Conservation (phyloP, 2,113 vertebrate genomes). For the Dolichallabes microphthalmus region DNA sequence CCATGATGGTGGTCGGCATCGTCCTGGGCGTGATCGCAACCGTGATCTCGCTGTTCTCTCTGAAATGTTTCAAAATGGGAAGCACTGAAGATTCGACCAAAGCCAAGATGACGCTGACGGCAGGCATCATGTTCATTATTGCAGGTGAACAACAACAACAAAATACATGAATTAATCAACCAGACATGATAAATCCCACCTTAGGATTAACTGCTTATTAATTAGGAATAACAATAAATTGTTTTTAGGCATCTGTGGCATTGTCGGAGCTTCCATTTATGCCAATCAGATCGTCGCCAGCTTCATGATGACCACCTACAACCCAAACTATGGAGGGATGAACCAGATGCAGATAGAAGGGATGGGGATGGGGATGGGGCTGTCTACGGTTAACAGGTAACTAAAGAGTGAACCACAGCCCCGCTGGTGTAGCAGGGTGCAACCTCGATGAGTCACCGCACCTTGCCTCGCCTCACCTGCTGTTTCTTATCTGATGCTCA, state of each 20-base stretch:
- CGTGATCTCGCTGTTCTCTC: slow-evolving; percentile 79
- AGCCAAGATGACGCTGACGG: slow-evolving; percentile 87
- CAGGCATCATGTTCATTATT: slow-evolving; percentile 83
- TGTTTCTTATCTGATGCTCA: slow-evolving; percentile 57
- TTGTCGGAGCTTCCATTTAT: slow-evolving; percentile 86
- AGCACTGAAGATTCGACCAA: slow-evolving; percentile 79
- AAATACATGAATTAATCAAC: not conserved
- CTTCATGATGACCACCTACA: slow-evolving; percentile 77
- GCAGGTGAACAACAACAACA: slow-evolving; percentile 70
- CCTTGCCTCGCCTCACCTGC: not conserved
- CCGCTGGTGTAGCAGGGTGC: not conserved
- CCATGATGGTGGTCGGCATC: slow-evolving; percentile 85
- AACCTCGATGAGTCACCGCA: slow-evolving; percentile 7
- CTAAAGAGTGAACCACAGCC: not conserved
- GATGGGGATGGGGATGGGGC: slow-evolving; percentile 25
- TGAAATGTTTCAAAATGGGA: slow-evolving; percentile 83
- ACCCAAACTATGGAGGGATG: slow-evolving; percentile 46
- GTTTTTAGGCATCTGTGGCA: slow-evolving; percentile 80
- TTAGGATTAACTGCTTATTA: no score
- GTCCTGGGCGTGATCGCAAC: slow-evolving; percentile 77
- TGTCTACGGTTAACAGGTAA: slow-evolving; percentile 58
- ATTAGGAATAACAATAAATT: not conserved
- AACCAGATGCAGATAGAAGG: slow-evolving; percentile 43
- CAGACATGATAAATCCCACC: not conserved
- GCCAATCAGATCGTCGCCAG: slow-evolving; percentile 89